Percentiles rank a stretch among this genome's conserved stretches.
Evolutionary conservation across 2,797 vertebrate species (phyloP).

Genomic region (Poeciliopsis turneri): DNA sequence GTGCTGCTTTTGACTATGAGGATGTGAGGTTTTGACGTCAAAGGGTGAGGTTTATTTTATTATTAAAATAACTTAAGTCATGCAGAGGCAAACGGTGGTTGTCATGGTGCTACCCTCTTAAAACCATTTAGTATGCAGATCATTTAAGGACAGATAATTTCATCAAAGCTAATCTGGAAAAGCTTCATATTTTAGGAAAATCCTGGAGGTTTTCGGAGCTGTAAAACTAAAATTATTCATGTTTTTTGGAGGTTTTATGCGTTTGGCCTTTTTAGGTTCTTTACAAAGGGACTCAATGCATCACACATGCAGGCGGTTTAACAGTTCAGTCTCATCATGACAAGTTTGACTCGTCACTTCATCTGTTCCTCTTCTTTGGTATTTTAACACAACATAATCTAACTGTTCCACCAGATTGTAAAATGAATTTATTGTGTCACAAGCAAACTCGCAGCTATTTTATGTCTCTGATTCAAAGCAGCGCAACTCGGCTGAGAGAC

Average conservation of each 20-base stretch:
- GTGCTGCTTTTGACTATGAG: background rate
- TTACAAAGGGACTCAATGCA: background rate
- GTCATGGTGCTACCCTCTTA: background rate
- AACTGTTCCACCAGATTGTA: background rate
- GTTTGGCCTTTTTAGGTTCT: background rate
- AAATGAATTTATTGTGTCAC: too few relatives aligned
- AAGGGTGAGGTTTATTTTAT: background rate
- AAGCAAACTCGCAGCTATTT: background rate
- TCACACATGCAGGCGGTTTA: background rate
- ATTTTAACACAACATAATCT: background rate
- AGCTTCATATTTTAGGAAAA: background rate
- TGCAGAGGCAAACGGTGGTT: background rate
- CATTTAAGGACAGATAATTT: background rate
- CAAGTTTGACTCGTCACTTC: background rate
- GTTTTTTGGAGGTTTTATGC: background rate
- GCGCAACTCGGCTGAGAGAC: background rate
- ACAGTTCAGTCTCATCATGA: background rate
- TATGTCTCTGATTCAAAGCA: background rate
- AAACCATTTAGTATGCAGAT: background rate
- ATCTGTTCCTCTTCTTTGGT: constrained; percentile 3
- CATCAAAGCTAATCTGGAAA: background rate
- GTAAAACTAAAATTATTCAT: background rate
- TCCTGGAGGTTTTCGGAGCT: background rate
- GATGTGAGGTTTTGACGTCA: background rate
- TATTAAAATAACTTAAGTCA: background rate